Percentiles rank a stretch among this genome's conserved stretches.
phyloP scores from a whole-genome alignment of 2,888 invertebrate species.

The Pandemis corylana region DNA sequence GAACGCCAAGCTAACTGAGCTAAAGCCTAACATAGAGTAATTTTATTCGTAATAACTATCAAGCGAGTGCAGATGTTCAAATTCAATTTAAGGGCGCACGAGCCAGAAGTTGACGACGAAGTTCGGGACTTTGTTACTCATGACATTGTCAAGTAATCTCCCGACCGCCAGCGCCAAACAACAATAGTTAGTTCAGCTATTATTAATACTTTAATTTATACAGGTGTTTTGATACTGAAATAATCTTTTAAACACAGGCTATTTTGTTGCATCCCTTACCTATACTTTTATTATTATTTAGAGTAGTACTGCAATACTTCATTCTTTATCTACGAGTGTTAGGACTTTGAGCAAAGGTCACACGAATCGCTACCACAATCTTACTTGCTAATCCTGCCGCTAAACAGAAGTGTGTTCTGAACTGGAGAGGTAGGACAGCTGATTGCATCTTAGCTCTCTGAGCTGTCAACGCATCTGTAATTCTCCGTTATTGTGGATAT shows the following conservation, averaged over 20 bases:
- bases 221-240: slow-evolving; percentile 3
- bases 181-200: slow-evolving; percentile 39
- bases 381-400: too few relatives aligned
- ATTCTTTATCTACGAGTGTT: too few relatives aligned
- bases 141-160: slow-evolving; percentile 83
- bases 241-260: not conserved
- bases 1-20: not conserved
- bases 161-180: slow-evolving; percentile 63
- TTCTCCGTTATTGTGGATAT: too few relatives aligned
- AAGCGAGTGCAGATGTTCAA: slow-evolving; percentile 78
- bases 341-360: too few relatives aligned
- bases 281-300: not conserved
- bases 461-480: too few relatives aligned
- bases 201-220: slow-evolving; percentile 9
- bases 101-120: slow-evolving; percentile 71
- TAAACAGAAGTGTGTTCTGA: too few relatives aligned
- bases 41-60: slow-evolving; percentile 57
- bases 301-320: too few relatives aligned
- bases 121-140: slow-evolving; percentile 75
- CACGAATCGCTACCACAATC: too few relatives aligned
- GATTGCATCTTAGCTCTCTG: too few relatives aligned
- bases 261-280: not conserved
- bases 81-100: slow-evolving; percentile 81
- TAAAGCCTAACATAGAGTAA: slow-evolving; percentile 21
- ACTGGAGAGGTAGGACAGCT: too few relatives aligned